These are phyloP conservation scores for Capreolus pygargus DNA, from an alignment of 2,113 vertebrate species.

Conservation along the genomic window DNA sequence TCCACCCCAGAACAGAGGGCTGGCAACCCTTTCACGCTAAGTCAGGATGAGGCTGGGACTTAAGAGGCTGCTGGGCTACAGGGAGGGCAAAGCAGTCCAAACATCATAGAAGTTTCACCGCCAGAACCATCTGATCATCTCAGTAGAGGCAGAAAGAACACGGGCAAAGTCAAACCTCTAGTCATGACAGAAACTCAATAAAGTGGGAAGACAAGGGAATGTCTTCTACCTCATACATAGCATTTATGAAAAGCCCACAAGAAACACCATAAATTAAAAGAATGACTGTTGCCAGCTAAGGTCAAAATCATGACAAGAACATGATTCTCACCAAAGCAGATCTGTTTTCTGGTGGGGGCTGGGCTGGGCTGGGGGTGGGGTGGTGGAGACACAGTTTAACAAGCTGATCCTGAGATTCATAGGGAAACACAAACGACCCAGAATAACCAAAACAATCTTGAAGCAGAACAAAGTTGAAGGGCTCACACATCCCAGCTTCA, in stretches of 20 bases:
- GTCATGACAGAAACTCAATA: background rate
- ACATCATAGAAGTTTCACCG: background rate
- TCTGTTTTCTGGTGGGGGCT: background rate
- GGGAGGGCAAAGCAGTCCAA: background rate
- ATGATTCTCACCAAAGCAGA: background rate
- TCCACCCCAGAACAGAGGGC: background rate
- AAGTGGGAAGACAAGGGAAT: background rate
- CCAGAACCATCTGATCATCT: background rate
- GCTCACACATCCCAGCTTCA: background rate
- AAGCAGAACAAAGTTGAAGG: background rate
- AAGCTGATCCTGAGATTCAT: background rate
- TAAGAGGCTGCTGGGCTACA: background rate
- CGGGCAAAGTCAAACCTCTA: background rate
- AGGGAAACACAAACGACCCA: background rate
- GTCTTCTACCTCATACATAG: background rate
- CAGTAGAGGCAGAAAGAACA: background rate
- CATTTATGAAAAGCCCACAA: background rate
- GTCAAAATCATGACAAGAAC: background rate
- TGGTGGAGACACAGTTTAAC: background rate
- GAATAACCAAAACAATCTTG: background rate
- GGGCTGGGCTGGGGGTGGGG: accelerated
- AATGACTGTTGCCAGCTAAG: background rate
- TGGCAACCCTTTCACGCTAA: background rate
- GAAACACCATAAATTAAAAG: background rate
- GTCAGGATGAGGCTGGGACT: background rate